Evolutionary conservation across 2,797 vertebrate genomes (phyloP), one percentile per base, ranked within the genome.

Genomic region (Cossypha caffra): DNA sequence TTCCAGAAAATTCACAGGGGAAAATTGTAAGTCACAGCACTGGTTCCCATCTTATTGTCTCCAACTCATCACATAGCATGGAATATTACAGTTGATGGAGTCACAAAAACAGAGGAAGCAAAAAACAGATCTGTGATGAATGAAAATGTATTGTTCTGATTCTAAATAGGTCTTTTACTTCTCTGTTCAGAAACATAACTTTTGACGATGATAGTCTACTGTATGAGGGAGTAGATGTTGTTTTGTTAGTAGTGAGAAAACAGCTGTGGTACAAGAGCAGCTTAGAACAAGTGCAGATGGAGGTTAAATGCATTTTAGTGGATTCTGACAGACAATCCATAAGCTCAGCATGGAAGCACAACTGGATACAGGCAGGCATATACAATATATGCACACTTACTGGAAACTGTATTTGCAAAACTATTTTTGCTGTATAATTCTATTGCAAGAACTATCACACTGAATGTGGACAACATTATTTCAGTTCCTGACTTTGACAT

Each of bases 11-110:
- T 40, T 48, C 50, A 31, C 15, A 31, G 24, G 18, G 55, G 43
- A 71, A 59, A 67, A 52, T 20, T 54, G 23, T 43, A 76, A 8
- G n/a, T 86, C 12, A 15, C 7, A 16, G 7, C 23, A n/a, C 15
- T 61, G 16, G 5, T 52, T 63, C 40, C 16, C 10, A 38, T 26
- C 4, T 42, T 47, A 21, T 13, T 47, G 5, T 16, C 52, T 67
- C 57, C 37, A 72, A 6, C 10, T 50, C 29, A 24, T 4, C 19
- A 55, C 16, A 18, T 17, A 63, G 6, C 0, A 0, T 63, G n/a
- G 62, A 54, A 19, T 52, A 47, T 37, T 76, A 31, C 62, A 69
- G 18, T 3, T 80, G 28, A 38, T 37, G 28, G 54, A 64, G 23
- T 35, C 28, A 57, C 33, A 88, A 58, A 21, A 67, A 21, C 16